Conservation (phyloP, 2,888 invertebrate species). For the Julus scandinavius region DNA sequence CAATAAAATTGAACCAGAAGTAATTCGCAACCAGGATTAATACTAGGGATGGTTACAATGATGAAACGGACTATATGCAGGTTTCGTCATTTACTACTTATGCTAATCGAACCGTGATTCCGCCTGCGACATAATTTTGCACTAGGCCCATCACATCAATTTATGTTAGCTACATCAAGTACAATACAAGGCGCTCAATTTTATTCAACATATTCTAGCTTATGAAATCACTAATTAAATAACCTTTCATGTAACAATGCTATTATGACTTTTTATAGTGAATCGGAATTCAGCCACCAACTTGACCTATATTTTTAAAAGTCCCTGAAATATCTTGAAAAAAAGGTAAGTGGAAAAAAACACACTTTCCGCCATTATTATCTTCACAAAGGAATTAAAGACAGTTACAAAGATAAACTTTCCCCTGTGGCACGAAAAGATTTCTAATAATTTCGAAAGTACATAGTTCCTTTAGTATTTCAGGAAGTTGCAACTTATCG, state of each 20-base stretch:
- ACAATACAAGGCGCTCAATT: not conserved
- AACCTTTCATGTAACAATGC: not conserved
- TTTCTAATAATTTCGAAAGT: not conserved
- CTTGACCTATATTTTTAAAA: not conserved
- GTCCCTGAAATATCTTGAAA: not conserved
- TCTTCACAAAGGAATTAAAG: not conserved
- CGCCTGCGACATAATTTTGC: no score
- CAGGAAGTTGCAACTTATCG: not conserved
- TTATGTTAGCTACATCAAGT: no score
- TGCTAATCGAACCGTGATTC: no score
- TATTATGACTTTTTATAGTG: not conserved
- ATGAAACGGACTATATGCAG: no score
- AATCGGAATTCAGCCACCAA: not conserved
- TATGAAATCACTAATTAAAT: not conserved
- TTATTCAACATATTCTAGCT: not conserved
- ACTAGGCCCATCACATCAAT: no score
- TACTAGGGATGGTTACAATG: no score
- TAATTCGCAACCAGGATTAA: no score
- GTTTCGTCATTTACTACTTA: no score
- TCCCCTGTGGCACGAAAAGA: not conserved
- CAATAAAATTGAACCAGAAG: no score
- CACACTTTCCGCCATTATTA: not conserved
- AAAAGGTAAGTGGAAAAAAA: not conserved
- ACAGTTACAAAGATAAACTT: not conserved
- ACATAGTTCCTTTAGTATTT: slow-evolving; percentile 9